Evolutionary conservation across 1,140 invertebrate genomes (phyloP), one percentile per base, ranked within the genome.

Genomic region (Sarcophaga peregrina): DNA sequence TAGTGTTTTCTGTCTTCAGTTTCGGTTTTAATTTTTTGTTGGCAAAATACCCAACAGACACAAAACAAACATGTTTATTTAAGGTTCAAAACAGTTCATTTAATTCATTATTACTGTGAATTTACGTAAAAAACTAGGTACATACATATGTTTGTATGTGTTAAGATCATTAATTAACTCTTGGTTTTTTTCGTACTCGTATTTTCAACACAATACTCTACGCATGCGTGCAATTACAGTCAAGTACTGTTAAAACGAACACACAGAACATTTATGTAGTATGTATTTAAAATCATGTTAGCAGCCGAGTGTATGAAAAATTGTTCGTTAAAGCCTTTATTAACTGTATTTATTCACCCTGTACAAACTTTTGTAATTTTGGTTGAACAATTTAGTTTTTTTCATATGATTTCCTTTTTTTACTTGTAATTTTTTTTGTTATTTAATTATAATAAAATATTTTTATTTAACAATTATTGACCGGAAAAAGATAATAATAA

Each of bases 31-130:
- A 37, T 37, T 37, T 37, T 4, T 37, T 37, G 25, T 37, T 37
- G 25, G 25, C 25, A 37, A 37, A 37, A 37, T 37, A 37, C 25
- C 25, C 25, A 37, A 37, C 25, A 37, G 25, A 37, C n/a, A 37
- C 1, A 37, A 1, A 37, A 37, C 25, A 37, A 37, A 58, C 15
- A 58, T 58, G 54, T 15, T 58, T 58, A 58, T n/a, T 54, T 58
- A n/a, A 58, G n/a, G 54, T 58, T 58, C 54, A 58, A 58, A 58
- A 58, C 54, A 58, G 54, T 58, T 58, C 54, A 58, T 58, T 58
- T 58, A 11, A 58, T 58, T 58, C 54, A 58, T 58, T 58, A n/a
- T 15, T 15, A 58, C n/a, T 58, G n/a, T 58, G 54, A 58, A 58
- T 58, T 58, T n/a, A 10, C 13, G 50, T 52, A 52, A 8, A 52